Percentiles rank a stretch among this genome's conserved stretches.
Conservation (phyloP, 2,113 vertebrate species). For the Saccopteryx bilineata region DNA sequence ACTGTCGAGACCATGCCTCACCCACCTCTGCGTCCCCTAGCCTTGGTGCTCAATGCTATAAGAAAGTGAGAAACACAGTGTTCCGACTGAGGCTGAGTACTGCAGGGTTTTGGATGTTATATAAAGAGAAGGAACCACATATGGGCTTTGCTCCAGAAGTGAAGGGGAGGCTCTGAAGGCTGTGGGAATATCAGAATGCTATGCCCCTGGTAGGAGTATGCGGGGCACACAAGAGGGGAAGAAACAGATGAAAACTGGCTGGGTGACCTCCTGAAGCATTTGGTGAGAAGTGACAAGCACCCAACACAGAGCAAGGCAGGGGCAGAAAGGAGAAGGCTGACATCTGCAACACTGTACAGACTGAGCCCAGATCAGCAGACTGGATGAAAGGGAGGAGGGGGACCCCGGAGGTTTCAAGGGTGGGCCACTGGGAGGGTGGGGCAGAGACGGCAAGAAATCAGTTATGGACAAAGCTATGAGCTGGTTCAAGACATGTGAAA, state of each 20-base stretch:
- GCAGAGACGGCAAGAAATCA: not conserved
- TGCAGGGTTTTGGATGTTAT: not conserved
- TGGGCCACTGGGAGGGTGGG: not conserved
- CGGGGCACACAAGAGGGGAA: not conserved
- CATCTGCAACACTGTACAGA: not conserved
- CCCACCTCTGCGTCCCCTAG: not conserved
- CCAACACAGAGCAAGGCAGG: not conserved
- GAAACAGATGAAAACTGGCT: not conserved
- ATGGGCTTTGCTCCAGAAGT: not conserved
- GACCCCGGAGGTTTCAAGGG: not conserved
- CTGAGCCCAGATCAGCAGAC: not conserved
- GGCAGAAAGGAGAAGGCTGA: not conserved
- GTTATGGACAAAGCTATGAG: not conserved
- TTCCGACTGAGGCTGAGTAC: not conserved
- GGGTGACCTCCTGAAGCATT: not conserved
- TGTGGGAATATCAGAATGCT: not conserved
- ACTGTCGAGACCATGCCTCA: not conserved
- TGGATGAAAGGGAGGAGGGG: not conserved
- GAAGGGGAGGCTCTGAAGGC: not conserved
- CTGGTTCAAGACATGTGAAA: not conserved
- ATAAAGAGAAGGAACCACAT: not conserved
- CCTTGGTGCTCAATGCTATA: accelerated
- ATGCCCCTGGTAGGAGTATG: not conserved
- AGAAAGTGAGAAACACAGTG: not conserved
- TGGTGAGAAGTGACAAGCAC: not conserved